Base-by-base conservation (phyloP, 1,140 invertebrate species). In the Palaemon carinicauda region DNA sequence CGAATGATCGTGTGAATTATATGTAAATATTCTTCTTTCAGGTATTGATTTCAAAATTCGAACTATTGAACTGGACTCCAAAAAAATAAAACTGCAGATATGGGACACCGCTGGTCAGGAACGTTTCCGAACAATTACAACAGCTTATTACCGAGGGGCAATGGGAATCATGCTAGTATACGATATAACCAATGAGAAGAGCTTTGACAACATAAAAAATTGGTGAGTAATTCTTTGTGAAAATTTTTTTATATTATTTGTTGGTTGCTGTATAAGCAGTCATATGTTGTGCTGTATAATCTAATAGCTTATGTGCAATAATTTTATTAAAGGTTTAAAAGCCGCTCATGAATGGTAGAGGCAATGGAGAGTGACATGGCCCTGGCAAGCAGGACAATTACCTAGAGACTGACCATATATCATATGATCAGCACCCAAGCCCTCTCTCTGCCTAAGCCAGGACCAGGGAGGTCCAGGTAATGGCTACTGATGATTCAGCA, bases 11-110 rank as follows among this genome's bases (percentile, higher is more conserved):
- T 21, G 21, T 51, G n/a, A n/a, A n/a, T 1, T 51, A 15, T 19
- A 19, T 15, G n/a, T 88, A 89, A 81, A 52, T 82, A 81, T 90
- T 90, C 89, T 86, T 94, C 94, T 89, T 91, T 41, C 93, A 99
- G 98, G 98, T 91, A 99, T 99, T 92, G 98, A 99, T 93, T 99
- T 99, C 93, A 99, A 99, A 94, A 99, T 99, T 92, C 96, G 98
- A 92, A 99, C 98, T 91, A 98, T 99, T 91, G 98, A 99, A 93
- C 94, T 99, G 90, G 96, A 98, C 92, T 97, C 97, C 53, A 99
- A 99, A 92, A 99, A 98, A 93, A 99, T 99, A 87, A 99, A 99
- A 93, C 93, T 99, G 91, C 98, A 99, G 93, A 99, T 99, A 94
- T 99, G 98, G 94, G 94, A 94, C 90, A 94, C 94, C 79, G 94